Base-by-base conservation (phyloP, 2,888 invertebrate genomes). In the Athalia cordata region DNA sequence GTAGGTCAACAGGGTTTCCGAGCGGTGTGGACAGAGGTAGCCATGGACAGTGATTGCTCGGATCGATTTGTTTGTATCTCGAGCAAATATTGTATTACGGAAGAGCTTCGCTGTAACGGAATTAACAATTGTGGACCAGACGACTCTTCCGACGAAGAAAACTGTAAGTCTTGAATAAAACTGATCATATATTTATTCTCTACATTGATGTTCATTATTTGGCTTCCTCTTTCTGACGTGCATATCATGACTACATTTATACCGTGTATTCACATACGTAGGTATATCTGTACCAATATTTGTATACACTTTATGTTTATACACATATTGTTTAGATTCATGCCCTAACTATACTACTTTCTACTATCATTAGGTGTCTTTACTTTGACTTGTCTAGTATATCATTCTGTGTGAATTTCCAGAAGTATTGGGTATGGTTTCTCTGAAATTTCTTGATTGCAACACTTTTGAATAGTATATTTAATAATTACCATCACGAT, bases 1-100 rank as follows among this genome's bases (percentile, higher is more conserved):
- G 96, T 97, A 81, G 98, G 98, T 82, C 97, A 97, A 86, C 94
- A 95, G 90, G 99, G 98, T 80, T 99, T 98, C 92, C 94, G 95
- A 88, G 96, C 97, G 68, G 94, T 97, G 76, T 99, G 98, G 98
- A 98, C 98, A 79, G 98, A 99, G 92, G 95, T 98, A 85, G 89
- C 89, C 76, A 92, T 93, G 85, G 93, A 93, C 80, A 91, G 90
- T 81, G 92, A 93, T 72, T 93, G 93, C 79, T 91, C 91, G 78
- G 91, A 91, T 81, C 94, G 95, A 86, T 96, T 96, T 89, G 93
- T 94, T 83, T 96, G 96, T 89, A 89, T 90, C 81, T 93, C 92
- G 85, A 94, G 93, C 84, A 94, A 94, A 85, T 95, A 94, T 88
- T 97, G 97, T 91, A 97, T 97, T 87, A 93, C 95, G 78, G 93